Evolutionary conservation across 2,113 vertebrate species (phyloP), one percentile per base, ranked within the genome.

Genomic region (Hyla sarda): DNA sequence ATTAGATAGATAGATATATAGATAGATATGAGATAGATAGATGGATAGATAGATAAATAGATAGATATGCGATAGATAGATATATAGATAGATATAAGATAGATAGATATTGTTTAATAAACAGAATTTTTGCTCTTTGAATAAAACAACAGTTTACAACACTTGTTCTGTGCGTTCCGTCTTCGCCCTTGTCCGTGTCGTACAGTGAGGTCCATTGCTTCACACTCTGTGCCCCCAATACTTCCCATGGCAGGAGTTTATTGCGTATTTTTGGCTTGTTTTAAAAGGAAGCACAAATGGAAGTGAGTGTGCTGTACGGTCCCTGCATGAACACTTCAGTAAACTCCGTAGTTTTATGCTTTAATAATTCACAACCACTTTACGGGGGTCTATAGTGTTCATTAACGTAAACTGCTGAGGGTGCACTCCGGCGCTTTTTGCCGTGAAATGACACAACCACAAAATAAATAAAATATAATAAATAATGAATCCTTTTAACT

Each of bases 331-430:
- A 72, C 54, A 79, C 58, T 50, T 80, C 25, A 76, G 72, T 45
- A 84, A 58, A 58, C 34, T 71, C n/a, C 25, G 16, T 48, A 69
- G 67, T 86, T 67, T 32, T 79, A 56, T 56, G 19, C 25, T 71
- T 86, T 86, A 80, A 86, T 80, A 86, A 86, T 86, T 86, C 62
- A 86, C 4, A 72, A 69, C 41, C 65, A 86, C 48, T 72, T 80
- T 71, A 30, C 54, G 32, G 19, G 67, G 45, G 34, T 62, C 9
- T 37, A 79, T 32, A n/a, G 34, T 14, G 47, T 54, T 78, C 30
- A 56, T 21, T 3, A 50, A 45, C 13, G 32, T 16, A 56, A 56
- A 79, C 16, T n/a, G 75, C 84, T 76, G 84, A 50, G 50, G 23
- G 23, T 41, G 75, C 58, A 69, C 60, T 85, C 34, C 60, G 37